These are phyloP conservation scores for Anolis carolinensis DNA, from an alignment of 2,113 vertebrate species.

Conservation along the genomic window DNA sequence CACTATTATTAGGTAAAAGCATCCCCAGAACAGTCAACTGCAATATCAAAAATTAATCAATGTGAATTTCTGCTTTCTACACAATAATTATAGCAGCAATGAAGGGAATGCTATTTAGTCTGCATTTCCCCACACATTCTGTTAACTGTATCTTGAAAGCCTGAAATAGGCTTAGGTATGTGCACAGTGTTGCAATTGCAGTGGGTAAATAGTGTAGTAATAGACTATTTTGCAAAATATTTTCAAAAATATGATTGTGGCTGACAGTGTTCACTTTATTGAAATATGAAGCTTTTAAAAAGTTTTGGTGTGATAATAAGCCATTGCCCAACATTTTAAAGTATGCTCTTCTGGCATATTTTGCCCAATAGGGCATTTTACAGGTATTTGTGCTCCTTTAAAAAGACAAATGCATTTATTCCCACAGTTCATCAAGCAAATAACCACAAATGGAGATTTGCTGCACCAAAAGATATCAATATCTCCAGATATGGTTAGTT, in stretches of 20 bases:
- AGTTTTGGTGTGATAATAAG: background rate
- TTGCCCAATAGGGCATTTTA: background rate
- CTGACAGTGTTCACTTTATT: slow-evolving; percentile 18
- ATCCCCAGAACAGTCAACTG: too few relatives aligned
- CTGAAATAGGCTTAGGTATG: too few relatives aligned
- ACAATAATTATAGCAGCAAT: too few relatives aligned
- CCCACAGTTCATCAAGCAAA: background rate
- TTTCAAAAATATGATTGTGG: slow-evolving; percentile 45
- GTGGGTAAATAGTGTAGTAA: background rate
- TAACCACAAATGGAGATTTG: slow-evolving; percentile 40
- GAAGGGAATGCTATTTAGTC: too few relatives aligned
- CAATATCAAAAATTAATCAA: too few relatives aligned
- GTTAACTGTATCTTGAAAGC: too few relatives aligned
- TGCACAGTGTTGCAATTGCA: too few relatives aligned
- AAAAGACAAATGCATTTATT: background rate
- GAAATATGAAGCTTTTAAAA: background rate
- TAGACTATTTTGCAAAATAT: slow-evolving; percentile 33
- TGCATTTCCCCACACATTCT: too few relatives aligned
- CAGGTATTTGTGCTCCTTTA: slow-evolving; percentile 4
- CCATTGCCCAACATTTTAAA: slow-evolving; percentile 12
- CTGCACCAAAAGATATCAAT: background rate
- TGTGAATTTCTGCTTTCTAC: too few relatives aligned
- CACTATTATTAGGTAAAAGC: too few relatives aligned
- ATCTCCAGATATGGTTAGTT: background rate
- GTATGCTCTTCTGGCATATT: background rate